A percentile compares a stretch with the other conserved stretches of the same genome.
phyloP scores from a whole-genome alignment of 2,797 vertebrate genomes.

The Pangasius djambal region DNA sequence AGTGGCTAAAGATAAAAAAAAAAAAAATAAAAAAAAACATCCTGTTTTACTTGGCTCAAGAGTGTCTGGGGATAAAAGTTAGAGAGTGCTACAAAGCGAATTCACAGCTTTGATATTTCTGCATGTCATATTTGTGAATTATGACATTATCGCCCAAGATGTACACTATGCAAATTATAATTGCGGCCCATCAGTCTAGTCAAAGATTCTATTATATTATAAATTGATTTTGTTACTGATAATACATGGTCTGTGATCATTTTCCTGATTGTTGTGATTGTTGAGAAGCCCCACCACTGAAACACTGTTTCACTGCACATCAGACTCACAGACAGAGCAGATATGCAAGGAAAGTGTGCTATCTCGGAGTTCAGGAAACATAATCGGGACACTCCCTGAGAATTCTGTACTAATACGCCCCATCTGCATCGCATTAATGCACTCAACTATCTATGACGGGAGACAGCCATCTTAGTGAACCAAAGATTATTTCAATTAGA shows the following conservation, averaged over 20 bases:
- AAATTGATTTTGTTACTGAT: not conserved
- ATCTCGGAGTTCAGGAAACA: constrained; percentile 14
- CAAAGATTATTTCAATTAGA: not conserved
- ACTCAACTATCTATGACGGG: constrained; percentile 2
- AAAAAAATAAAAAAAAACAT: constrained; percentile 44
- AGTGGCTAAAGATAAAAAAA: constrained; percentile 48
- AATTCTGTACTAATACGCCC: constrained; percentile 8
- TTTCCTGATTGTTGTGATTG: not conserved
- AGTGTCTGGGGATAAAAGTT: not conserved
- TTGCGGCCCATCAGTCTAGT: not conserved
- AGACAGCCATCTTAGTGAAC: not conserved
- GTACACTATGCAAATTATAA: not conserved
- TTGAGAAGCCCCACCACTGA: not conserved
- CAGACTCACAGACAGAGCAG: not conserved
- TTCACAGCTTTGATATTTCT: constrained; percentile 14
- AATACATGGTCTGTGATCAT: not conserved
- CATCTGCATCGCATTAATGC: constrained; percentile 21
- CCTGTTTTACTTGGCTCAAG: constrained; percentile 35
- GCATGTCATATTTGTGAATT: not conserved
- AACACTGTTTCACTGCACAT: not conserved
- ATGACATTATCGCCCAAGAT: not conserved
- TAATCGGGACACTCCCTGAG: not conserved
- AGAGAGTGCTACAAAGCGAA: not conserved
- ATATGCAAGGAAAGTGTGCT: constrained; percentile 9
- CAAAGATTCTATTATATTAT: not conserved